Evolutionary conservation across 2,113 vertebrate species (phyloP).

Genomic region (Sprattus sprattus): DNA sequence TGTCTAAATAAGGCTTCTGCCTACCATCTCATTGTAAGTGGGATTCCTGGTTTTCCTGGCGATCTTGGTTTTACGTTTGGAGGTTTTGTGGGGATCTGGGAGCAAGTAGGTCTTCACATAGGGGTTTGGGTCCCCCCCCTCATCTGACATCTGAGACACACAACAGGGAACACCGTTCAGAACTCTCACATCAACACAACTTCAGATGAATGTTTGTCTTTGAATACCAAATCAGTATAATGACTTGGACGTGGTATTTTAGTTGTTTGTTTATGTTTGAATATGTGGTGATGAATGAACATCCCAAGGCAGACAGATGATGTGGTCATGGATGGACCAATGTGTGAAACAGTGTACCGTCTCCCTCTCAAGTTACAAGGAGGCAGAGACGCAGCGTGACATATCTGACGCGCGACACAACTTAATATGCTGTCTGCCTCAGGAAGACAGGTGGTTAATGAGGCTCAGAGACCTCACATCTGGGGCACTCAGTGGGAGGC

Average conservation of each 20-base stretch:
- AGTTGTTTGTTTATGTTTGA: background rate
- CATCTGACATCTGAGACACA: constrained; percentile 83
- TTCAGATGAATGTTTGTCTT: background rate
- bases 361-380: background rate
- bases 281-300: background rate
- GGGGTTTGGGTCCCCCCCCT: constrained; percentile 93
- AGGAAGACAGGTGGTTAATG: background rate
- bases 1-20: constrained; percentile 21
- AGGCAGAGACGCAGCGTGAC: background rate
- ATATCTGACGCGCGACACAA: background rate
- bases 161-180: background rate
- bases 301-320: background rate
- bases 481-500: too few species aligned
- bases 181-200: background rate
- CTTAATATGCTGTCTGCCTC: background rate
- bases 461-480: background rate
- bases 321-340: background rate
- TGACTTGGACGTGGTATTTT: background rate
- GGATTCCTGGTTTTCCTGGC: constrained; percentile 95
- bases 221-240: background rate
- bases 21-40: constrained; percentile 98
- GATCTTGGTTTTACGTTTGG: constrained; percentile 97
- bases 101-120: constrained; percentile 98
- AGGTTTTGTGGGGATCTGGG: constrained; percentile 91
- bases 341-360: background rate